Percentiles rank a stretch among this genome's conserved stretches.
phyloP scores from a whole-genome alignment of 1,140 invertebrate genomes.

The Teleogryllus occipitalis region DNA sequence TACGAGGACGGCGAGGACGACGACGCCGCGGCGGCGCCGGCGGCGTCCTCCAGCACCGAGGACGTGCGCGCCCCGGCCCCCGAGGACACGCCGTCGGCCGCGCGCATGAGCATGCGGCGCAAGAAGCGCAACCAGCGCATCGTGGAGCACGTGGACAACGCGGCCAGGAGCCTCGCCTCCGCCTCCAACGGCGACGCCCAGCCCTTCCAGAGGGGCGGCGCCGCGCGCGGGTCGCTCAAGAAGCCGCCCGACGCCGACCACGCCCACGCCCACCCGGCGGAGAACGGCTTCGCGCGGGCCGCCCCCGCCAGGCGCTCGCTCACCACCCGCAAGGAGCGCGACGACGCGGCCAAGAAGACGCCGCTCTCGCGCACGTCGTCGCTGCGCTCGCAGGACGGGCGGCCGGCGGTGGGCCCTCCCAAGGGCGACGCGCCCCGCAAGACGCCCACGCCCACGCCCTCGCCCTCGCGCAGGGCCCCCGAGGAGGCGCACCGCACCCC shows the following conservation, averaged over 20 bases:
- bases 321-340: background rate
- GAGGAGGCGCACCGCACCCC: background rate
- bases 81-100: background rate
- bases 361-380: background rate
- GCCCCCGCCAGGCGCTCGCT: background rate
- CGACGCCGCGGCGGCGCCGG: conserved; percentile 10
- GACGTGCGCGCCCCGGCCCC: background rate
- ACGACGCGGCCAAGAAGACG: background rate
- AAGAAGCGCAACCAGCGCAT: conserved; percentile 14
- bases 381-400: background rate
- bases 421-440: background rate
- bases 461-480: background rate
- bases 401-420: background rate
- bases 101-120: conserved; percentile 8
- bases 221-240: background rate
- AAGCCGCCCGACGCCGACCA: background rate
- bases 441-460: background rate
- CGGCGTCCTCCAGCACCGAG: background rate
- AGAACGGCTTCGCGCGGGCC: background rate
- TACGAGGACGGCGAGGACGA: conserved; percentile 33
- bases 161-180: conserved; percentile 27
- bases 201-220: background rate
- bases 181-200: conserved; percentile 17
- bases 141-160: conserved; percentile 18
- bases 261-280: too few relatives aligned